Percentiles rank a stretch among this genome's conserved stretches.
Conservation (phyloP, 1,140 invertebrate species). For the Caenorhabditis latens region DNA sequence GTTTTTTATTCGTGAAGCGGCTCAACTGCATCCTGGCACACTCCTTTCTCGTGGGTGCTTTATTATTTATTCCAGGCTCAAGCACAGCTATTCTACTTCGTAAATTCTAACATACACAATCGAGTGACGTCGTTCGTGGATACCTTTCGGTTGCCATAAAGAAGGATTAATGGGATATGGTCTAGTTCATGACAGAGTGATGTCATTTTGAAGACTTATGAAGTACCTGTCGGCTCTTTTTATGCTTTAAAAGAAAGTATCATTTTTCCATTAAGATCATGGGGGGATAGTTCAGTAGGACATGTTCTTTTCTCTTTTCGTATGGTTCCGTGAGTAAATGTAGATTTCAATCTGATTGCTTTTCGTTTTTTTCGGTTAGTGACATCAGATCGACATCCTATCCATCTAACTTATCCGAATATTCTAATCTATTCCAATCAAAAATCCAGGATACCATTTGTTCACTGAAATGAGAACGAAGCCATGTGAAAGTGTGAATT, state of each 20-base stretch:
- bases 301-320: background rate
- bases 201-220: no score
- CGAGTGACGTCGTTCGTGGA: background rate
- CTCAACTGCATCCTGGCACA: background rate
- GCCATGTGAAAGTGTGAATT: no score
- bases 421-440: no score
- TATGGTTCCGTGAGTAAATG: background rate
- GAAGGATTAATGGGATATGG: background rate
- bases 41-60: background rate
- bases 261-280: no score
- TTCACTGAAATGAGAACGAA: no score
- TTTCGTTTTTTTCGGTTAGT: background rate
- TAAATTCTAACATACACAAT: background rate
- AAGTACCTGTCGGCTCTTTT: no score
- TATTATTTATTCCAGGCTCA: slow-evolving; percentile 23
- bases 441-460: no score
- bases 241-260: no score
- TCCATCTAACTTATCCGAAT: no score
- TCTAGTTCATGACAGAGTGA: no score
- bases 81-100: background rate
- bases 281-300: no score
- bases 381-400: no score
- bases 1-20: slow-evolving; percentile 13
- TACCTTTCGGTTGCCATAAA: background rate
- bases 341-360: slow-evolving; percentile 13